Evolutionary conservation across 2,797 vertebrate species (phyloP).

Genomic region (Monodelphis domestica): DNA sequence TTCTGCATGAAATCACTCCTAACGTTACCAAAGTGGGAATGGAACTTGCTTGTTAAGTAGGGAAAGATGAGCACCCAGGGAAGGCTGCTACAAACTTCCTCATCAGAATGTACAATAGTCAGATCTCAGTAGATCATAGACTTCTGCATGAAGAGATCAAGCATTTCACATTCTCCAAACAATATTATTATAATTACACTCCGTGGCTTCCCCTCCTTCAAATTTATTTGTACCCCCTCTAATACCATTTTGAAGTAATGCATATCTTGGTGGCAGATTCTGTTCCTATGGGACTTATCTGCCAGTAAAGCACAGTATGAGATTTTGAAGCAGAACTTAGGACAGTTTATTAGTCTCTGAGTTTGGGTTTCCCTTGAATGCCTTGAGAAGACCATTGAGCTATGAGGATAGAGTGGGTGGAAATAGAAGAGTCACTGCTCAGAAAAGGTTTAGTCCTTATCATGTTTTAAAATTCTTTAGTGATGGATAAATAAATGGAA

Average conservation of each 20-base stretch:
- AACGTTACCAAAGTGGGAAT: neutral
- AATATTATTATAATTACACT: neutral
- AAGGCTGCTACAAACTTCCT: neutral
- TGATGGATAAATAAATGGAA: neutral
- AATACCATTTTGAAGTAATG: neutral
- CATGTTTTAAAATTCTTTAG: neutral
- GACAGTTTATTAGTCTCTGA: neutral
- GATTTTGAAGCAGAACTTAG: neutral
- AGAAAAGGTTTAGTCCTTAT: neutral
- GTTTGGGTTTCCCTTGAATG: neutral
- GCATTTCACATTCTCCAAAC: neutral
- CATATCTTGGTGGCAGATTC: neutral
- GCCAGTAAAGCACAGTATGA: neutral
- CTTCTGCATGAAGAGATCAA: neutral
- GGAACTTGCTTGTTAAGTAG: neutral
- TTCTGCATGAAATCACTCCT: neutral
- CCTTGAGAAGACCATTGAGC: neutral
- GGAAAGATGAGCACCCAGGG: neutral
- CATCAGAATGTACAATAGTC: neutral
- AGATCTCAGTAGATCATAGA: neutral
- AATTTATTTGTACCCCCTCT: neutral
- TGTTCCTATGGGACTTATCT: neutral
- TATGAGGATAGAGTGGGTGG: no score
- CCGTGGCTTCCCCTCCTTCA: neutral
- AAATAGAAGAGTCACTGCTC: neutral